Base-by-base conservation (phyloP, 1,140 invertebrate species). In the Cephus cinctus region DNA sequence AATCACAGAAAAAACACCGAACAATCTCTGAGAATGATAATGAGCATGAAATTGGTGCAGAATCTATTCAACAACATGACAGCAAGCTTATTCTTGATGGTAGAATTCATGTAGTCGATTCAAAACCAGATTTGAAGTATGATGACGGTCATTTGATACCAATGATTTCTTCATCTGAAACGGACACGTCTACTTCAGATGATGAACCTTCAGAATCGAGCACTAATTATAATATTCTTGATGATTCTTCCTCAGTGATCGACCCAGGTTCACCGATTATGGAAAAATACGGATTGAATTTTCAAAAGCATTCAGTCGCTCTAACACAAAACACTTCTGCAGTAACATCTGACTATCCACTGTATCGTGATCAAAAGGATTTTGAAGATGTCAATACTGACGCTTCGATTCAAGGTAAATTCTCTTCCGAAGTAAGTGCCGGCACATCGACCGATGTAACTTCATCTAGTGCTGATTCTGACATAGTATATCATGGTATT, bases 91-190 rank as follows among this genome's bases (percentile, higher is more conserved):
- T 8, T 27, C n/a, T n/a, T 27, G 6, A 27, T n/a, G 25, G 6
- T 27, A n/a, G n/a, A 27, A 27, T 27, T 27, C 25, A 27, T n/a
- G 25, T 8, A 27, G 6, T 27, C n/a, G n/a, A 6, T 27, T 27
- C 25, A n/a, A 27, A 27, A 8, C n/a, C n/a, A n/a, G 25, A 27
- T 27, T 27, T n/a, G n/a, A 27, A 8, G 6, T 19, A 44, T 21
- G 38, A 30, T 43, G 34, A 43, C 40, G 35, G 32, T 19, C 25
- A n/a, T 40, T 34, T 31, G 4, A 65, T 67, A 19, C 67, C 66
- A 2, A 63, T 61, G 46, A 72, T 73, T 0, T 74, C 70, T 0
- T 74, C 66, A 6, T 68, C 67, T 2, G 72, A 73, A 30, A 66
- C 67, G 0, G 71, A 74, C 31, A 71, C 67, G 1, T 67, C 66